Percentiles rank a stretch among this genome's conserved stretches.
phyloP scores from a whole-genome alignment of 2,888 invertebrate genomes.

The Drosophila borborema region DNA sequence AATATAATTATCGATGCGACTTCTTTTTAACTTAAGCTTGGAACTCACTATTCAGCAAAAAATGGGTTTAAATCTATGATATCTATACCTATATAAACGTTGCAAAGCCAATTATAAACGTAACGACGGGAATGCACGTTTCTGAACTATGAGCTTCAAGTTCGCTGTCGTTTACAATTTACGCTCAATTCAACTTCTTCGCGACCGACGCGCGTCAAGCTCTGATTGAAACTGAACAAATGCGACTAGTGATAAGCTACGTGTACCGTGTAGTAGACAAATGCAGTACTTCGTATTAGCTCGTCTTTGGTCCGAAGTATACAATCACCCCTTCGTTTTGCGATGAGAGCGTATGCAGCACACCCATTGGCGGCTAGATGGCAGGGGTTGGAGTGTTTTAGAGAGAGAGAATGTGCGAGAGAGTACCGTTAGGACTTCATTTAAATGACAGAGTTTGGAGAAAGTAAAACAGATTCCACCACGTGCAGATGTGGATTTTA shows the following conservation, averaged over 20 bases:
- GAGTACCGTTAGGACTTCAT: conserved; percentile 25
- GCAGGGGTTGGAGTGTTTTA: conserved; percentile 43
- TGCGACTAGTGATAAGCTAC: conserved; percentile 51
- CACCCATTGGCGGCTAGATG: conserved; percentile 68
- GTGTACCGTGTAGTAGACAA: conserved; percentile 31
- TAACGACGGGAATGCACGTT: conserved; percentile 41
- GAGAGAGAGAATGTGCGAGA: conserved; percentile 13
- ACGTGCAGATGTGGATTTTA: conserved; percentile 67
- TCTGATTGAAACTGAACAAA: conserved; percentile 80
- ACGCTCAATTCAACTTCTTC: conserved; percentile 13
- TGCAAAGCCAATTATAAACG: conserved; percentile 32
- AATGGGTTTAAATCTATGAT: background rate
- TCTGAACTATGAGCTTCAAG: conserved; percentile 17
- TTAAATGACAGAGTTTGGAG: conserved; percentile 21
- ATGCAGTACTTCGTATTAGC: conserved; percentile 21
- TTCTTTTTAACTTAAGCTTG: background rate
- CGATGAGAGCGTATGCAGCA: conserved; percentile 51
- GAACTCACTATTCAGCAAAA: background rate
- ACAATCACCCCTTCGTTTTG: conserved; percentile 37
- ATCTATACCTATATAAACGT: background rate
- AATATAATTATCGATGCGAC: background rate
- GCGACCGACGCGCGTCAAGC: conserved; percentile 73
- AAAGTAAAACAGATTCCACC: conserved; percentile 67
- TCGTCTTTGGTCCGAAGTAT: conserved; percentile 52
- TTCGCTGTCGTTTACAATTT: conserved; percentile 23